A percentile compares a stretch with the other conserved stretches of the same genome.
These are phyloP conservation scores for Scaptomyza flava DNA, from an alignment of 2,888 invertebrate species.

Conservation along the genomic window DNA sequence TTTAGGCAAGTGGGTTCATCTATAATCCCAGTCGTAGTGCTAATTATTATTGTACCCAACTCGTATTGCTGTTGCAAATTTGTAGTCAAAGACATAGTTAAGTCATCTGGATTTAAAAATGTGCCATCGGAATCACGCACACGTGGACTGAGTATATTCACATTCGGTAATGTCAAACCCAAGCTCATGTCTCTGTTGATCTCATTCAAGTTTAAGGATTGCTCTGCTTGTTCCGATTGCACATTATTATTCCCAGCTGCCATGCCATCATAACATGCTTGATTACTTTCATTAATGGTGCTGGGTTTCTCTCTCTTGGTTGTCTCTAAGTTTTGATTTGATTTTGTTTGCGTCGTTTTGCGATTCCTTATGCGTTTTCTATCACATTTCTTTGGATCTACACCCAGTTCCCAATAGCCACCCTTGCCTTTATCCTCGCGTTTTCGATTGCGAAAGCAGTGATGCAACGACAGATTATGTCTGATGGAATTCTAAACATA, in stretches of 20 bases:
- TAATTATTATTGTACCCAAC: constrained; percentile 69
- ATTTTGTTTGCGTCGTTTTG: constrained; percentile 50
- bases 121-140: constrained; percentile 6
- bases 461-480: constrained; percentile 83
- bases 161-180: constrained; percentile 23
- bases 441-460: constrained; percentile 83
- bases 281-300: neutral
- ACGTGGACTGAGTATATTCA: neutral
- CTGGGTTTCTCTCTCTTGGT: neutral
- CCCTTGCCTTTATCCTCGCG: constrained; percentile 84
- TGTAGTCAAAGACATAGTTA: constrained; percentile 16
- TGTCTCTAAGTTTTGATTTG: constrained; percentile 1
- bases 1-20: constrained; percentile 39
- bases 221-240: neutral
- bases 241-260: neutral
- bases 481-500: constrained; percentile 82
- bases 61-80: constrained; percentile 54
- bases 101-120: constrained; percentile 25
- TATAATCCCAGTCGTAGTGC: constrained; percentile 42
- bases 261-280: neutral
- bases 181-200: constrained; percentile 15
- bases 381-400: constrained; percentile 83
- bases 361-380: constrained; percentile 83
- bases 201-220: neutral
- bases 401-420: constrained; percentile 84